A percentile compares a stretch with the other conserved stretches of the same genome.
Evolutionary conservation across 1,140 invertebrate genomes (phyloP).

Genomic region (Globodera rostochiensis): DNA sequence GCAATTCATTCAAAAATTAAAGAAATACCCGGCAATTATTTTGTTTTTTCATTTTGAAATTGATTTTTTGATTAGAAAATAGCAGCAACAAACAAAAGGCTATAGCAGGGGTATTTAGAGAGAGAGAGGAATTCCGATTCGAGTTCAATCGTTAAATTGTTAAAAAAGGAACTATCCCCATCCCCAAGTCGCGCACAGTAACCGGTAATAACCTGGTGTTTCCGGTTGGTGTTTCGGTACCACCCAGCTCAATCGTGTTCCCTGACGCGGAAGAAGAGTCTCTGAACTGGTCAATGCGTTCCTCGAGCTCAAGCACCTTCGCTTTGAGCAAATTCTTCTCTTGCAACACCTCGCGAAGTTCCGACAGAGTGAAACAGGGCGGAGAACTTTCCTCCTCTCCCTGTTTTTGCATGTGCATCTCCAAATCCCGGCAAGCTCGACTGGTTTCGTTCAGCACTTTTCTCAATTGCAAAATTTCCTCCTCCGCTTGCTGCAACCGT

Average conservation of each 20-base stretch:
- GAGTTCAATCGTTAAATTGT: too few relatives aligned
- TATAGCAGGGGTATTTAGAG: too few relatives aligned
- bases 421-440: conserved; percentile 59
- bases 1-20: not conserved
- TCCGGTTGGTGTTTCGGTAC: not conserved
- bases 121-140: too few relatives aligned
- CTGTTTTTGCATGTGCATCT: conserved; percentile 38
- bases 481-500: conserved; percentile 46
- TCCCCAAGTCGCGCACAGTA: not conserved
- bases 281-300: conserved; percentile 74
- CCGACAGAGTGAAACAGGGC: conserved; percentile 84
- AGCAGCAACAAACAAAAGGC: too few relatives aligned
- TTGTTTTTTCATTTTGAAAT: too few relatives aligned
- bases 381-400: conserved; percentile 31
- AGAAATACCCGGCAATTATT: not conserved
- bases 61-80: too few relatives aligned
- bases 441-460: conserved; percentile 57
- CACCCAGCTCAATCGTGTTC: not conserved
- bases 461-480: conserved; percentile 51
- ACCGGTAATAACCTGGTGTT: not conserved
- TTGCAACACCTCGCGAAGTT: conserved; percentile 82
- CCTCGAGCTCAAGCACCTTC: conserved; percentile 81
- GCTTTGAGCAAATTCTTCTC: conserved; percentile 84
- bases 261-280: not conserved
- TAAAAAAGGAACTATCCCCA: too few relatives aligned